Evolutionary conservation across 2,888 invertebrate genomes (phyloP), one percentile per base, ranked within the genome.

Genomic region (Pomacea canaliculata): DNA sequence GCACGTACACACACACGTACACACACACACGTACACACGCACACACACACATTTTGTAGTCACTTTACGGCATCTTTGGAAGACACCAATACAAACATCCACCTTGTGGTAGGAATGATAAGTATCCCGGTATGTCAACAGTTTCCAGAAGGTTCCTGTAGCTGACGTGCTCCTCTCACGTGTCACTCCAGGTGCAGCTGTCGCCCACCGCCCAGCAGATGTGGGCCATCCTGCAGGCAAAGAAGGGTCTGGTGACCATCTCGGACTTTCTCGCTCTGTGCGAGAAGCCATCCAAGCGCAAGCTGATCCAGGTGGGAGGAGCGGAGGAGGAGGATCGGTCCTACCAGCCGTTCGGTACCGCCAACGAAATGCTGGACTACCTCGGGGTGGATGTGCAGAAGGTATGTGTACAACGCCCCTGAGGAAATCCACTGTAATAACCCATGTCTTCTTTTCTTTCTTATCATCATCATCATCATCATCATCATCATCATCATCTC

Each of bases 331-430:
- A 80, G 46, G 88, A 89, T 76, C 81, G 85, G 56, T 84, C 89
- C 92, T 97, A 96, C 90, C 96, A 96, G 83, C 96, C 96, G 18
- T 95, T 95, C 90, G 94, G 94, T 66, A 95, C 96, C 91, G 96
- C 97, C 84, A 97, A 97, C 89, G 97, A 97, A 88, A 93, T 97
- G 88, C 92, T 97, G 79, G 97, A 88, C 86, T 90, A 89, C 83
- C 86, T 90, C 80, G 86, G 84, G 60, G 89, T 85, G 65, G 88
- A 89, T 79, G 85, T 85, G 68, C 85, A 84, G 81, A 88, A 87
- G 88, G 88, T 90, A 78, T 79, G 81, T 73, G 69, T 16, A 7
- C 19, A 68, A 9, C 3, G 48, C 48, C 48, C 27, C 27, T 27
- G 37, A 4, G 46, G 23, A 19, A 10, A 23, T 27, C 19, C 9